Base-by-base conservation (phyloP, 2,113 vertebrate species). In the Silurus asotus region DNA sequence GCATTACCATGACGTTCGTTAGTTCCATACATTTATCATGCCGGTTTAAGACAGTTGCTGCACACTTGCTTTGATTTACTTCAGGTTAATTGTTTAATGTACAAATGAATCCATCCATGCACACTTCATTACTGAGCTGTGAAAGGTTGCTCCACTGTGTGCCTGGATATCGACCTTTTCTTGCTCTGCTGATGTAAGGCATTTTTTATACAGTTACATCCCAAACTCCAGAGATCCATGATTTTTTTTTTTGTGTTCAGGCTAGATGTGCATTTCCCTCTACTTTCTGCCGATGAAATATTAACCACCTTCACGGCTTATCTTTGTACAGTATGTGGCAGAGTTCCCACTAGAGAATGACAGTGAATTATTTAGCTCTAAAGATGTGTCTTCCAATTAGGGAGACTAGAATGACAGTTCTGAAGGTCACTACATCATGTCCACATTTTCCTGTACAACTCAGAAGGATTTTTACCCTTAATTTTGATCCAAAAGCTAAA, bases 381-480 rank as follows among this genome's bases (percentile, higher is more conserved):
- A 87, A 84, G 55, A 78, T 53, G 59, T 45, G 77, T 87, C 83
- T 58, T 69, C 79, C 88, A 82, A 87, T 85, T 87, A 87, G 56
- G 76, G 25, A 72, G 86, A 85, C 82, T n/a, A 65, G 79, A 87
- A 87, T 89, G 84, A 85, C 17, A 81, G 76, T 81, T 86, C 77
- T 81, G 84, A 86, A 85, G 88, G 88, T 89, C 88, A 89, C 70
- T 15, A 55, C 83, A 83, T 85, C 83, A 89, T 55, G 59, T 76
- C 65, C 59, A 84, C 78, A 82, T 84, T 84, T 81, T 82, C 83
- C 76, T 56, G 62, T 25, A 51, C 14, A 11, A 76, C 53, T 69
- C 72, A 85, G n/a, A 87, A 84, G 55, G 61, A 23, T 45, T 74
- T 61, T 72, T 15, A 4, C 11, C 10, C 37, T 25, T 37, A 59